Evolutionary conservation across 1,140 invertebrate genomes (phyloP).

Genomic region (Trichonephila clavata): DNA sequence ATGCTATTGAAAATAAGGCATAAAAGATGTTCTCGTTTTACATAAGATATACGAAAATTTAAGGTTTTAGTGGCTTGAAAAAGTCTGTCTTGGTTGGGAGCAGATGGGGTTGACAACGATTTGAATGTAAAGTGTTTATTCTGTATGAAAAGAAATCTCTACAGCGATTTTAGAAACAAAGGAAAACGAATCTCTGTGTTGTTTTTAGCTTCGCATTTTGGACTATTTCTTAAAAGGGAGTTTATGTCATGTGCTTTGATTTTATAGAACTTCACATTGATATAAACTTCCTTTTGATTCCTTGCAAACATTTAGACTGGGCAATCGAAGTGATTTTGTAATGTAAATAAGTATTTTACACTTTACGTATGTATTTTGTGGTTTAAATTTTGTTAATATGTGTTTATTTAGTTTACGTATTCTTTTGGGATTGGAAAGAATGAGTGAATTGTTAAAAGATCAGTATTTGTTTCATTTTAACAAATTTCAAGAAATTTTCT

Average conservation of each 20-base stretch:
- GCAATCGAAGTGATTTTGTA: too few relatives aligned
- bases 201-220: not conserved
- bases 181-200: not conserved
- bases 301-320: too few relatives aligned
- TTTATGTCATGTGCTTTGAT: not conserved
- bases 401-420: too few relatives aligned
- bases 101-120: not conserved
- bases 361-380: too few relatives aligned
- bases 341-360: too few relatives aligned
- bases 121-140: not conserved
- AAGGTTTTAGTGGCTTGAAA: not conserved
- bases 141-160: not conserved
- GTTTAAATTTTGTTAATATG: too few relatives aligned
- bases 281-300: not conserved
- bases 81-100: not conserved
- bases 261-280: not conserved
- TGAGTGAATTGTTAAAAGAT: too few relatives aligned
- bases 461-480: too few relatives aligned
- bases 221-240: too few relatives aligned
- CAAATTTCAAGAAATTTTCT: too few relatives aligned
- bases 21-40: not conserved
- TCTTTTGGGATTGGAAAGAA: too few relatives aligned
- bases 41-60: conserved; percentile 18
- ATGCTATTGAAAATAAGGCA: not conserved
- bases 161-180: not conserved